These are phyloP conservation scores for Porites lobata DNA, from an alignment of 92 coral and sea anemone species.

Conservation along the genomic window DNA sequence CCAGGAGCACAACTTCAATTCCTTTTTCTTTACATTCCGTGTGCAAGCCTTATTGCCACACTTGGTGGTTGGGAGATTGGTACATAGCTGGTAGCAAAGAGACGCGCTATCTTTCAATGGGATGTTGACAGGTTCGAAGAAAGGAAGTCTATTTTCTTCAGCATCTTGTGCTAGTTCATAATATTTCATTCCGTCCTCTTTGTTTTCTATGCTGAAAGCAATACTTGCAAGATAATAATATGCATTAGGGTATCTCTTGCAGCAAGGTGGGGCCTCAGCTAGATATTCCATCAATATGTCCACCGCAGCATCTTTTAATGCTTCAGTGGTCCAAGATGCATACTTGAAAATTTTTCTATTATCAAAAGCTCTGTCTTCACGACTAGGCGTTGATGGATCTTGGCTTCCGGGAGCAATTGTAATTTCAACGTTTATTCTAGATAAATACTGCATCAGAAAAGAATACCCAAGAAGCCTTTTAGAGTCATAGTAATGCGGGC, in stretches of 20 bases:
- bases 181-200: too few relatives aligned
- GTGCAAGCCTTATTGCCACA: slow-evolving; percentile 14
- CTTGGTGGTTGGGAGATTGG: neutral
- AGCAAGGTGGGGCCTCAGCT: slow-evolving; percentile 75
- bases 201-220: too few relatives aligned
- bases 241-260: slow-evolving; percentile 77
- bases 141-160: too few relatives aligned
- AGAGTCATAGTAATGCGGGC: slow-evolving; percentile 66
- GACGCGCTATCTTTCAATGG: too few relatives aligned
- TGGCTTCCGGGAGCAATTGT: too few relatives aligned
- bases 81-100: too few relatives aligned
- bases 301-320: slow-evolving; percentile 6
- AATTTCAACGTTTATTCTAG: neutral
- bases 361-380: neutral
- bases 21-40: slow-evolving; percentile 28
- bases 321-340: slow-evolving; percentile 28
- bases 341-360: slow-evolving; percentile 7
- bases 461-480: slow-evolving; percentile 66
- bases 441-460: neutral
- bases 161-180: too few relatives aligned
- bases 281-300: slow-evolving; percentile 59
- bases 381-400: neutral
- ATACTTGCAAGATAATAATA: too few relatives aligned
- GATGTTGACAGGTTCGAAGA: too few relatives aligned
- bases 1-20: neutral